phyloP scores from a whole-genome alignment of 2,113 vertebrate genomes.

The Gymnorhina tibicen region DNA sequence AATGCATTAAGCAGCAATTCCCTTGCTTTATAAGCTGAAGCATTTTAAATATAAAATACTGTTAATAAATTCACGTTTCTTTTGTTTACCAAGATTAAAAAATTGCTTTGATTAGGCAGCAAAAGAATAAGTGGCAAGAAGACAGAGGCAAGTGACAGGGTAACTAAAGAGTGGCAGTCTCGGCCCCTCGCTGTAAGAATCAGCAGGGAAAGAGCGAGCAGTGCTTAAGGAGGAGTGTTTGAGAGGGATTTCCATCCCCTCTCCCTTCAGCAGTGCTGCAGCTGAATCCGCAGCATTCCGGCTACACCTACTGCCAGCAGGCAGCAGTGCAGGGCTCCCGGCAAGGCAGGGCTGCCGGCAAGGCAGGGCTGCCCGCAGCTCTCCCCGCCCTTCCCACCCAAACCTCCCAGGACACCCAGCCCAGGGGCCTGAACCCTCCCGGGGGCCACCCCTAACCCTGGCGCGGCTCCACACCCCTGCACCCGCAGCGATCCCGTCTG shows the following conservation, averaged over 20 bases:
- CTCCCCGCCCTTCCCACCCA: background rate
- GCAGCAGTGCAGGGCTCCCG: background rate
- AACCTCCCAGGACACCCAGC: background rate
- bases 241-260: rapidly evolving
- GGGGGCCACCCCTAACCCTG: background rate
- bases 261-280: background rate
- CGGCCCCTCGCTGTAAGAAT: rapidly evolving
- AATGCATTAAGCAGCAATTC: background rate
- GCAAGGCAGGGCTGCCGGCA: background rate
- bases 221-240: rapidly evolving
- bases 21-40: background rate
- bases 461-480: no score
- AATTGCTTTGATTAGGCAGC: background rate
- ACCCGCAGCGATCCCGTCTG: background rate
- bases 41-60: background rate
- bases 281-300: background rate
- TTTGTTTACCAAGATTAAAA: background rate
- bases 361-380: background rate
- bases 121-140: background rate
- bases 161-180: rapidly evolving
- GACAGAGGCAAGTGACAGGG: rapidly evolving
- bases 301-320: constrained; percentile 27
- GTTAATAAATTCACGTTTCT: background rate
- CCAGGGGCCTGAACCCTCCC: background rate
- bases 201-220: rapidly evolving